phyloP scores from a whole-genome alignment of 2,797 vertebrate genomes.

The Craterocephalus amniculus region DNA sequence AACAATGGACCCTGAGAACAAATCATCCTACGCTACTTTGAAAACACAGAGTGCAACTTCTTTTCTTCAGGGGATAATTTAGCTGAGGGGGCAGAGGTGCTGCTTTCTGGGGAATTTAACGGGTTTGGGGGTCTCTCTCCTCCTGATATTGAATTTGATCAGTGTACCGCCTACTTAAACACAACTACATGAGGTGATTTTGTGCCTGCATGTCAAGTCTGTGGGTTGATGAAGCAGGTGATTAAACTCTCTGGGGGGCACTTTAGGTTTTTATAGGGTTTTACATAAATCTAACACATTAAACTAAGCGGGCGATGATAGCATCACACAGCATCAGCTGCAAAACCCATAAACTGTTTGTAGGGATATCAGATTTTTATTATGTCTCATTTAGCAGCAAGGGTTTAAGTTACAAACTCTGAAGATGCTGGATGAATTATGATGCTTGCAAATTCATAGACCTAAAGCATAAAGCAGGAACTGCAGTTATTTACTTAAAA shows the following conservation, averaged over 20 bases:
- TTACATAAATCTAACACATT: slow-evolving; percentile 27
- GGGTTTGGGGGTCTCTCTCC: slow-evolving; percentile 33
- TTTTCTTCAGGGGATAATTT: slow-evolving; percentile 61
- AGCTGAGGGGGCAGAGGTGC: slow-evolving; percentile 27
- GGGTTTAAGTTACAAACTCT: background rate
- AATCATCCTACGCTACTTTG: slow-evolving; percentile 74
- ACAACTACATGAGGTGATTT: slow-evolving; percentile 42
- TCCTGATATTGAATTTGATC: slow-evolving; percentile 70
- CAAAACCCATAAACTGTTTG: background rate
- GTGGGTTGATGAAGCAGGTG: slow-evolving; percentile 41
- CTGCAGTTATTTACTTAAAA: background rate
- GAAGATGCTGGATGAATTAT: background rate
- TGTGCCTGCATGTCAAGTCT: slow-evolving; percentile 32
- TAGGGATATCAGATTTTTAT: slow-evolving; percentile 2
- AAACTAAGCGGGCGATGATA: background rate
- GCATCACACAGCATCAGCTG: background rate
- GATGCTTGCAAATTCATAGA: background rate
- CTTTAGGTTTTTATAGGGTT: slow-evolving; percentile 29
- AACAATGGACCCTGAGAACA: slow-evolving; percentile 77
- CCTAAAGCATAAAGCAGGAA: background rate
- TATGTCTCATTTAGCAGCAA: background rate
- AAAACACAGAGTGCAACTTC: slow-evolving; percentile 45
- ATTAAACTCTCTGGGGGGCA: slow-evolving; percentile 42
- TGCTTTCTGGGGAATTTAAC: slow-evolving; percentile 18
- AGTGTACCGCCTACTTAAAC: slow-evolving; percentile 49